Percentiles rank a stretch among this genome's conserved stretches.
Conservation (phyloP, 2,113 vertebrate genomes). For the Phasianus colchicus region DNA sequence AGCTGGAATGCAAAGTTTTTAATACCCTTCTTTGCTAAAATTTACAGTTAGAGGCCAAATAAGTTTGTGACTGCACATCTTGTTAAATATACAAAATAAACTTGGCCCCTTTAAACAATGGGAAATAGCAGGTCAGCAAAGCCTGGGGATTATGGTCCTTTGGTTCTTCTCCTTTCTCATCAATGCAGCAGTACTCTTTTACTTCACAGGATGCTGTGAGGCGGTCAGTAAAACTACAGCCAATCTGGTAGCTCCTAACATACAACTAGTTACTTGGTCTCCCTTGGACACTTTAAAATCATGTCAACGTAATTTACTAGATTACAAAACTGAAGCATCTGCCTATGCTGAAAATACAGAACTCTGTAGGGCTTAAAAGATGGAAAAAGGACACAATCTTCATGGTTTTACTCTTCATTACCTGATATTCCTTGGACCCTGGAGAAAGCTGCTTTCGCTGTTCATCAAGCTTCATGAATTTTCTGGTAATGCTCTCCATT, state of each 20-base stretch:
- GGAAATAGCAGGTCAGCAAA: neutral
- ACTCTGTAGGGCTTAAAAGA: neutral
- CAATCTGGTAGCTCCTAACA: neutral
- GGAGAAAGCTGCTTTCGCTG: constrained; percentile 83
- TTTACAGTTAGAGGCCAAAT: accelerated
- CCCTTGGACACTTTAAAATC: neutral
- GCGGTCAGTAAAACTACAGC: neutral
- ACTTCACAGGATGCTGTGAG: too few relatives aligned
- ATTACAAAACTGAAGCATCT: neutral
- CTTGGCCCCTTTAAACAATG: neutral
- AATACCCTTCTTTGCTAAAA: neutral
- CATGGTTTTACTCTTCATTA: constrained; percentile 39
- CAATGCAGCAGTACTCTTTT: accelerated
- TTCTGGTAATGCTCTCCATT: constrained; percentile 83
- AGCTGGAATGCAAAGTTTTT: neutral
- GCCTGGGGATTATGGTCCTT: accelerated
- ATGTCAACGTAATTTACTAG: neutral
- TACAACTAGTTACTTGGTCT: accelerated
- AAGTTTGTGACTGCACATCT: neutral
- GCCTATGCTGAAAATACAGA: neutral
- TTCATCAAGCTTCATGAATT: constrained; percentile 83
- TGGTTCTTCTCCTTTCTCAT: accelerated
- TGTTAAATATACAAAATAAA: too few relatives aligned
- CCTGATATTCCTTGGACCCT: constrained; percentile 89
- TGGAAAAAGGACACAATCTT: neutral